These are phyloP conservation scores for Drosophila nr. perissopoda DNA, from an alignment of 2,888 invertebrate genomes.

Conservation along the genomic window DNA sequence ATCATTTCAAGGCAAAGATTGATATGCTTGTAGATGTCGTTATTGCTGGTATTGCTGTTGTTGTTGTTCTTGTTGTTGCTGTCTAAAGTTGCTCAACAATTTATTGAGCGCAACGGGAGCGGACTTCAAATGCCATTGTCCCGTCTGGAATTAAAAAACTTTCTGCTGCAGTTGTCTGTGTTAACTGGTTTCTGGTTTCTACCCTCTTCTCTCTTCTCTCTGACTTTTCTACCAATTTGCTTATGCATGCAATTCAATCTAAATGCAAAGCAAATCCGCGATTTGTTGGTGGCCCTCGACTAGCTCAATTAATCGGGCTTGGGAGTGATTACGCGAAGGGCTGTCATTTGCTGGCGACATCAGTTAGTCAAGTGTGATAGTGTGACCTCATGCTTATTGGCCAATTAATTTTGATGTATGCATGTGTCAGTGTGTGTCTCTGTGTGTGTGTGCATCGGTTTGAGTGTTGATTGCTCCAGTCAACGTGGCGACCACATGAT, in stretches of 20 bases:
- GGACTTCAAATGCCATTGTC: not conserved
- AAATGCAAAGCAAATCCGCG: constrained; percentile 52
- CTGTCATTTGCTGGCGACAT: constrained; percentile 7
- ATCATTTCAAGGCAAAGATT: constrained; percentile 42
- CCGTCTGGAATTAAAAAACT: constrained; percentile 24
- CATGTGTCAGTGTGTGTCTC: not conserved
- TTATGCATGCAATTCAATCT: constrained; percentile 52
- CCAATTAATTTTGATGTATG: constrained; percentile 58
- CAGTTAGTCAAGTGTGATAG: constrained; percentile 7
- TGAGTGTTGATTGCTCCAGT: constrained; percentile 32
- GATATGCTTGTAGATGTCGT: constrained; percentile 49
- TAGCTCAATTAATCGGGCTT: constrained; percentile 48
- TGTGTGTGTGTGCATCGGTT: not conserved
- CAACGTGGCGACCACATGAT: constrained; percentile 4
- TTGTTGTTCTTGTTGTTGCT: not conserved
- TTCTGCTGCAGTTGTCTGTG: constrained; percentile 15
- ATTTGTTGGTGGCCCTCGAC: constrained; percentile 9
- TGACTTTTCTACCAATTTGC: constrained; percentile 5
- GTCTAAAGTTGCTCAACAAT: constrained; percentile 55
- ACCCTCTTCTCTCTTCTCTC: not conserved
- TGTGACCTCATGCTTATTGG: constrained; percentile 28
- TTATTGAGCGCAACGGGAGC: constrained; percentile 43
- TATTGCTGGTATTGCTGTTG: not conserved
- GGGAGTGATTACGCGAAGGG: not conserved
- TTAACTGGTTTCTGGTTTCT: constrained; percentile 44